Evolutionary conservation across 1,140 invertebrate species (phyloP).

Genomic region (Leucophenga varia): DNA sequence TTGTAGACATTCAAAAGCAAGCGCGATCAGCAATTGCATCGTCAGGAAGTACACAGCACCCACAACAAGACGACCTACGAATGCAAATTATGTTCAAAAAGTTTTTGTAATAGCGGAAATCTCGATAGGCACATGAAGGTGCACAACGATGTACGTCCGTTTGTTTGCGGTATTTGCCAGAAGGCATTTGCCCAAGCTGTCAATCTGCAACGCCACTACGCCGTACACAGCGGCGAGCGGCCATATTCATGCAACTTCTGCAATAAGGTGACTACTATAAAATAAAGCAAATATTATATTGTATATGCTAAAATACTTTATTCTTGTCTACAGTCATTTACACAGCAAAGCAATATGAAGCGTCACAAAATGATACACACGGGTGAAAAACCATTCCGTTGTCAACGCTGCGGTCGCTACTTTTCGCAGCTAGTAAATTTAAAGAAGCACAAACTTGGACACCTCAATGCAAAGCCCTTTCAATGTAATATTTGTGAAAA

Average conservation of each 20-base stretch:
- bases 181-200: slow-evolving; percentile 55
- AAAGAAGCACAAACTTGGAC: slow-evolving; percentile 53
- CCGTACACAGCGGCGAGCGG: slow-evolving; percentile 51
- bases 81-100: slow-evolving; percentile 49
- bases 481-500: slow-evolving; percentile 50
- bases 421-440: slow-evolving; percentile 55
- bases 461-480: slow-evolving; percentile 50
- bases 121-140: slow-evolving; percentile 53
- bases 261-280: slow-evolving; percentile 33
- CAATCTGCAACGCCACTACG: slow-evolving; percentile 50
- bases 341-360: slow-evolving; percentile 55
- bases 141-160: slow-evolving; percentile 51
- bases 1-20: slow-evolving; percentile 46
- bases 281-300: too few species aligned
- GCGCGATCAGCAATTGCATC: slow-evolving; percentile 47
- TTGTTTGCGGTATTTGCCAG: slow-evolving; percentile 44
- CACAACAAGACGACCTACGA: slow-evolving; percentile 51
- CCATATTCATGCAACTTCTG: slow-evolving; percentile 52
- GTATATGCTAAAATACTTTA: too few species aligned
- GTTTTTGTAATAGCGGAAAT: slow-evolving; percentile 51
- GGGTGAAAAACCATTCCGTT: slow-evolving; percentile 54
- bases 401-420: slow-evolving; percentile 47
- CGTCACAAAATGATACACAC: slow-evolving; percentile 55
- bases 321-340: slow-evolving; percentile 31
- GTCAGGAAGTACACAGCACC: slow-evolving; percentile 46